phyloP scores from a whole-genome alignment of 2,113 vertebrate species.

The Macheiramphus alcinus region DNA sequence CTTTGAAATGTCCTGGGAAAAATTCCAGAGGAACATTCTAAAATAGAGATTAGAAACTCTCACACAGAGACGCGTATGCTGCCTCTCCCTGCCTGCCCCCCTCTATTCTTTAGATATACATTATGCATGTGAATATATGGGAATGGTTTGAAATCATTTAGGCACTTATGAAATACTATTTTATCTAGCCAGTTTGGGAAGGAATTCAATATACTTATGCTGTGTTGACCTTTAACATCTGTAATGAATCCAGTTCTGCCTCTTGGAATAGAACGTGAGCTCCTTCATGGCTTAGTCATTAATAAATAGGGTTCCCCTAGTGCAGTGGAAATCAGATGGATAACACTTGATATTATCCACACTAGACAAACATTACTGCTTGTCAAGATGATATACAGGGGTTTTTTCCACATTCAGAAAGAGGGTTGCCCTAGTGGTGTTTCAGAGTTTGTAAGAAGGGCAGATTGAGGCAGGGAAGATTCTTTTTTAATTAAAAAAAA shows the following conservation, averaged over 20 bases:
- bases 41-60: constrained; percentile 43
- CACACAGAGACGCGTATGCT: neutral
- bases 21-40: constrained; percentile 46
- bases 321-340: constrained; percentile 30
- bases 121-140: neutral
- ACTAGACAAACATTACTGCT: constrained; percentile 2
- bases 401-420: neutral
- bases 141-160: constrained; percentile 33
- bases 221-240: constrained; percentile 37
- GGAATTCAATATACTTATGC: constrained; percentile 24
- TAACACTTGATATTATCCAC: constrained; percentile 4
- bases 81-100: neutral
- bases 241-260: constrained; percentile 50
- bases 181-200: constrained; percentile 38
- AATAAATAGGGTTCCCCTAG: constrained; percentile 30
- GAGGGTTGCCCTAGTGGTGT: neutral
- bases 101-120: neutral
- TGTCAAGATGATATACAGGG: constrained; percentile 9
- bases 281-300: constrained; percentile 31
- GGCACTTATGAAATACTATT: constrained; percentile 36
- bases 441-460: neutral
- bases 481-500: neutral
- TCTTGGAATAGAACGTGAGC: constrained; percentile 44
- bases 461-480: neutral
- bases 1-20: constrained; percentile 59